Conservation (phyloP, 37 sponge, comb jelly and placozoan genomes). For the Eunapius fragilis region DNA sequence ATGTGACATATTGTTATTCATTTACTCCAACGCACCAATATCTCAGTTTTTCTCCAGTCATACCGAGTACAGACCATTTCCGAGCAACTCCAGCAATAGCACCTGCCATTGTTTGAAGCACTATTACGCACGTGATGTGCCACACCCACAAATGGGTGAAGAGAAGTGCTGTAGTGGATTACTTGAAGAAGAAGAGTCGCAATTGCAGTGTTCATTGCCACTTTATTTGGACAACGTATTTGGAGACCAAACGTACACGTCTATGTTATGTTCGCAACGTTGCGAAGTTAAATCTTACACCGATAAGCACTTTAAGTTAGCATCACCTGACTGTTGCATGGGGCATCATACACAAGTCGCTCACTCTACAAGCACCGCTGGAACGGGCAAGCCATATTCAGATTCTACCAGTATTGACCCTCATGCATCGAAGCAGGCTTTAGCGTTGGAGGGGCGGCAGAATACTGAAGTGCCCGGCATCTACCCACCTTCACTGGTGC, state of each 20-base stretch:
- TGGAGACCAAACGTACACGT: background rate
- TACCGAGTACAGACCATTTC: background rate
- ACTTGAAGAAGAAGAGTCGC: slow-evolving; percentile 18
- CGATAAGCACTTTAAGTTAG: no score
- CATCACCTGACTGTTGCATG: no score
- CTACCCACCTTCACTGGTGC: background rate
- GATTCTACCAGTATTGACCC: background rate
- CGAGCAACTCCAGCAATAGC: background rate
- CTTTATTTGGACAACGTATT: slow-evolving; percentile 39
- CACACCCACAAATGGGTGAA: background rate
- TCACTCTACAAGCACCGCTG: background rate
- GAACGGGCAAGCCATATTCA: background rate
- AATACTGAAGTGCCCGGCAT: background rate
- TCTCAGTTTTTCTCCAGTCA: background rate
- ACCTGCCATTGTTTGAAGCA: background rate
- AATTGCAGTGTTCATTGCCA: slow-evolving; percentile 52
- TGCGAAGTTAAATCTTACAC: background rate
- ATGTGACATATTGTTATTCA: no score
- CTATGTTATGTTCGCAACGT: background rate
- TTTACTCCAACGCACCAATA: background rate
- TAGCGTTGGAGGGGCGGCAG: background rate
- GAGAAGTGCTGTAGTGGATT: background rate
- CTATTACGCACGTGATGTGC: background rate
- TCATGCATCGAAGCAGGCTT: background rate
- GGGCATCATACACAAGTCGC: background rate